Base-by-base conservation (phyloP, 2,113 vertebrate genomes). In the Cyanistes caeruleus region DNA sequence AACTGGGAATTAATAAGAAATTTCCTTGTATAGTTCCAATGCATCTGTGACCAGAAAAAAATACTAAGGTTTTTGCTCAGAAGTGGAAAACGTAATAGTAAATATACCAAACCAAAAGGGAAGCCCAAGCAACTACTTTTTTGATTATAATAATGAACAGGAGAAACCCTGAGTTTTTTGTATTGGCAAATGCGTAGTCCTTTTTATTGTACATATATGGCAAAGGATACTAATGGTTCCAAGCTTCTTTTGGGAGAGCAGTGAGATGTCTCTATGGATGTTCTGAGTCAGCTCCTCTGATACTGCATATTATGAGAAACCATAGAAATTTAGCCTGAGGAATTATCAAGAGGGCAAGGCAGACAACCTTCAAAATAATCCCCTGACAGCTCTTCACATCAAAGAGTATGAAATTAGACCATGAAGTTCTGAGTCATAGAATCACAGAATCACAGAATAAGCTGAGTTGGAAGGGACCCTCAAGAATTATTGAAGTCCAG, bases 101-200 rank as follows among this genome's bases (percentile, higher is more conserved):
- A 69, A n/a, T 49, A 49, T 21, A 60, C 19, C 9, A 56, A 77
- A 52, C 1, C 8, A 44, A 89, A 46, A 24, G 1, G 10, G 25
- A 91, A 62, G 13, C 11, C 65, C 8, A 43, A 43, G 4, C 10
- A 33, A 73, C 35, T 15, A 23, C 5, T 91, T 69, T 51, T 90
- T 69, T 56, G 10, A 46, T 56, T 69, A 56, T 30, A 81, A 37
- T 28, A 64, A 43, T 5, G 20, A 58, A n/a, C 14, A 68, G 13
- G 15, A 81, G 24, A 78, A 69, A 4, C 13, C 13, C 7, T 59
- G 28, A 0, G 0, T 0, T 16, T 79, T 72, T 78, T 48, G 1
- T 63, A 44, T 41, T 39, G 51, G 25, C 11, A 62, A 75, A 60
- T 23, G 15, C 0, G 1, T 51, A 22, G 23, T 48, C 44, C 56